These are phyloP conservation scores for Pipa parva DNA, from an alignment of 2,113 vertebrate genomes.

Conservation along the genomic window DNA sequence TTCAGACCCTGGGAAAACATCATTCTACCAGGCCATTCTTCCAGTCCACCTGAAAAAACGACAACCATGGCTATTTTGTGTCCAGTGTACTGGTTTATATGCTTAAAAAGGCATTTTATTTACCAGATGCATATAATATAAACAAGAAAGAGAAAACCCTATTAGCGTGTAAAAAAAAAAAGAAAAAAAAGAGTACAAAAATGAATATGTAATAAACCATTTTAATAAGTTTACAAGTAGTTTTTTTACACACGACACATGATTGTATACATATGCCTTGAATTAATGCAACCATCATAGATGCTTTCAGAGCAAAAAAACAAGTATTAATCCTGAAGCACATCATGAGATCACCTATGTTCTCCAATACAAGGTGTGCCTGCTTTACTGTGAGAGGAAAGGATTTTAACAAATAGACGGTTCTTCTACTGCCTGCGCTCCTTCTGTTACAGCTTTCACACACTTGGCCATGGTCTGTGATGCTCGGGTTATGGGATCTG, in stretches of 20 bases:
- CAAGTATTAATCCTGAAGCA: slow-evolving; percentile 42
- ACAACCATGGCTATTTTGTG: no score
- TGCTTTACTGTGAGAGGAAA: slow-evolving; percentile 20
- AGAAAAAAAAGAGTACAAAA: slow-evolving; percentile 20
- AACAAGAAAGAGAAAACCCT: no score
- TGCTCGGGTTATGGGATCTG: slow-evolving; percentile 91
- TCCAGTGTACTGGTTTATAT: no score
- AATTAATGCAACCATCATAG: slow-evolving; percentile 32
- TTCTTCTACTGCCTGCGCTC: slow-evolving; percentile 86
- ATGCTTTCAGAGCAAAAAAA: slow-evolving; percentile 46
- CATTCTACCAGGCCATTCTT: no score
- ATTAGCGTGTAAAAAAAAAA: neutral
- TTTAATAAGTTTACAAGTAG: slow-evolving; percentile 40
- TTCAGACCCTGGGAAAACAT: no score
- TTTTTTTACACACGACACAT: slow-evolving; percentile 51
- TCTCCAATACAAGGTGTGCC: slow-evolving; percentile 30
- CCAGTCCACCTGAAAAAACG: no score
- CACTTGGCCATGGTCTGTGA: slow-evolving; percentile 99
- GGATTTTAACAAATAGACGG: slow-evolving; percentile 79
- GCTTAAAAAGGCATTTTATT: no score
- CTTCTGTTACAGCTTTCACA: slow-evolving; percentile 91
- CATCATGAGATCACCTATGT: slow-evolving; percentile 28
- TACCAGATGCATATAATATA: no score
- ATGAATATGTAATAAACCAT: slow-evolving; percentile 47
- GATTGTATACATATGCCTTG: slow-evolving; percentile 4